phyloP scores from a whole-genome alignment of 2,797 vertebrate species.

The Argentina silus region DNA sequence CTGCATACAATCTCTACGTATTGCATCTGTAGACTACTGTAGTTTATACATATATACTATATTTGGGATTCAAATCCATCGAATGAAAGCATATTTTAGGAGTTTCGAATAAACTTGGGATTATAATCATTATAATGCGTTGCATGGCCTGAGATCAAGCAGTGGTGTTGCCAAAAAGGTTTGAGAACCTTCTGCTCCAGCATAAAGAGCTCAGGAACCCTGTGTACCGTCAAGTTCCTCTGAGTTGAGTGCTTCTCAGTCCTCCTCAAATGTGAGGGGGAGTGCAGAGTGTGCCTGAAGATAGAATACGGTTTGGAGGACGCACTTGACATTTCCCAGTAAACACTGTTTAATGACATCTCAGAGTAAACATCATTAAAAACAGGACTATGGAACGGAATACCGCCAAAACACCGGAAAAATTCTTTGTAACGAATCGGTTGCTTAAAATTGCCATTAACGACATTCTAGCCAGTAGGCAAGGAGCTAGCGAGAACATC shows the following conservation, averaged over 20 bases:
- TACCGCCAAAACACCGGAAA: not conserved
- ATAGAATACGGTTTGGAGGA: conserved; percentile 16
- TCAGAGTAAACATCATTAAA: conserved; percentile 35
- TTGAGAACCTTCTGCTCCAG: too few species aligned
- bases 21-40: too few species aligned
- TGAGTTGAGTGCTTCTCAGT: not conserved
- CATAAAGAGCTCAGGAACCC: too few species aligned
- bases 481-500: not conserved
- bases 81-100: too few species aligned
- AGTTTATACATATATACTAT: too few species aligned
- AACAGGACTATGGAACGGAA: not conserved
- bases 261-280: not conserved
- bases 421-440: not conserved
- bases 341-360: conserved; percentile 48
- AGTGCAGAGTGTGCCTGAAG: conserved; percentile 2
- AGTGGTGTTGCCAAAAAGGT: too few species aligned
- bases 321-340: conserved; percentile 42
- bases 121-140: too few species aligned
- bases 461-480: not conserved
- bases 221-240: too few species aligned
- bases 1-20: too few species aligned
- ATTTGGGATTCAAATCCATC: too few species aligned
- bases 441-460: not conserved
- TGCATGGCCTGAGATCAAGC: too few species aligned
- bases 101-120: too few species aligned